Conservation (phyloP, 2,888 invertebrate genomes). For the Caenorhabditis sp. region DNA sequence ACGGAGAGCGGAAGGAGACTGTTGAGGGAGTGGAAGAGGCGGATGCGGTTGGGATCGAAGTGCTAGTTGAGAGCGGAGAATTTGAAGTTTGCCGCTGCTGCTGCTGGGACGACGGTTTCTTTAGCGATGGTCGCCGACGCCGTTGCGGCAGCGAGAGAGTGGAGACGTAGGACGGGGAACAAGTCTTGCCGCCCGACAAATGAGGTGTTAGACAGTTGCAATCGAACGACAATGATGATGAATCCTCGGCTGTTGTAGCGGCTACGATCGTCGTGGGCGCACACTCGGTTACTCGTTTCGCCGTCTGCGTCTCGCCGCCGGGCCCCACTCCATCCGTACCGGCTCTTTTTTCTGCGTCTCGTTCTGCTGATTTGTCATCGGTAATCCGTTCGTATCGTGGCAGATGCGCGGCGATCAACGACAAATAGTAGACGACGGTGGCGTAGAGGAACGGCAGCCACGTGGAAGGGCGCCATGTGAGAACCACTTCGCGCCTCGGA, state of each 20-base stretch:
- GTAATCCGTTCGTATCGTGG: conserved; percentile 46
- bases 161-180: conserved; percentile 37
- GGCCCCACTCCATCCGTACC: too few species aligned
- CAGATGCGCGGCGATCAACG: conserved; percentile 93
- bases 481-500: too few species aligned
- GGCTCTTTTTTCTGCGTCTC: conserved; percentile 28
- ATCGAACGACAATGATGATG: conserved; percentile 48
- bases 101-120: conserved; percentile 7
- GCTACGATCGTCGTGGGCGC: conserved; percentile 1
- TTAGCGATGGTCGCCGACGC: conserved; percentile 6
- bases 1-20: conserved; percentile 12
- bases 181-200: conserved; percentile 28
- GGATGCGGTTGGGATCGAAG: not conserved
- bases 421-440: conserved; percentile 90
- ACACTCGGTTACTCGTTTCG: conserved; percentile 9
- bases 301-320: conserved; percentile 31
- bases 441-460: conserved; percentile 41
- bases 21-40: conserved; percentile 10
- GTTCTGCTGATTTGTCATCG: conserved; percentile 33
- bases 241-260: conserved; percentile 20
- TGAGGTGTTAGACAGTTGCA: conserved; percentile 55
- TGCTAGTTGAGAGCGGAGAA: not conserved
- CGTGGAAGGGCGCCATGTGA: conserved; percentile 14
- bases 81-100: not conserved
- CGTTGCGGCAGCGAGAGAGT: conserved; percentile 13